A percentile compares a stretch with the other conserved stretches of the same genome.
phyloP scores from a whole-genome alignment of 2,888 invertebrate genomes.

The Molanna angustata region DNA sequence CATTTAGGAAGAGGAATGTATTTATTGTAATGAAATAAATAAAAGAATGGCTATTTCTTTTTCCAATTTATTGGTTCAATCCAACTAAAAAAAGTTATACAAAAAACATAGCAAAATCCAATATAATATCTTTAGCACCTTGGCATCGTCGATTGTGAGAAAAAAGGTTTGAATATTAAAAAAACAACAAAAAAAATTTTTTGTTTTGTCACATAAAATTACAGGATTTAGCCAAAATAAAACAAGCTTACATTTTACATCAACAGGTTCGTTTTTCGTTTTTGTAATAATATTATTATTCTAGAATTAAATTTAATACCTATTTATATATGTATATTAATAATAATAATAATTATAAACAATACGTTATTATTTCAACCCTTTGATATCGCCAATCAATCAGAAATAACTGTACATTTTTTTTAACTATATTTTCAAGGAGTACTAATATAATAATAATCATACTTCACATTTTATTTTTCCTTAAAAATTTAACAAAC shows the following conservation, averaged over 20 bases:
- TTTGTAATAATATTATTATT: slow-evolving; percentile 8
- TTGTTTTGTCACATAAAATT: neutral
- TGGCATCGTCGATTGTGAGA: slow-evolving; percentile 15
- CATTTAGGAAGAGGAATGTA: too few species aligned
- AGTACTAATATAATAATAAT: slow-evolving; percentile 8
- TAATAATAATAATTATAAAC: slow-evolving; percentile 10
- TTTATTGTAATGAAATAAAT: too few species aligned
- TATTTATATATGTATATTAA: too few species aligned
- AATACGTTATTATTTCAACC: slow-evolving; percentile 15
- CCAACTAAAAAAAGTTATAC: slow-evolving; percentile 23
- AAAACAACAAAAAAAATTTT: neutral
- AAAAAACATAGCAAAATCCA: slow-evolving; percentile 18
- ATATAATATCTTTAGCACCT: slow-evolving; percentile 19
- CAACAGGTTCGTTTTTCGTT: slow-evolving; percentile 10
- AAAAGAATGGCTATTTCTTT: too few species aligned
- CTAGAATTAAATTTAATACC: neutral
- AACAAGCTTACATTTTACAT: slow-evolving; percentile 13
- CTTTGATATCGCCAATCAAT: slow-evolving; percentile 13
- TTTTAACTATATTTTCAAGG: slow-evolving; percentile 7
- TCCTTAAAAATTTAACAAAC: slow-evolving; percentile 23
- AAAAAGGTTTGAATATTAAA: neutral
- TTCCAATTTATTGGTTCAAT: slow-evolving; percentile 31
- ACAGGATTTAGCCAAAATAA: slow-evolving; percentile 1
- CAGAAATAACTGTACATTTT: slow-evolving; percentile 23
- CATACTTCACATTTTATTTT: slow-evolving; percentile 10